Evolutionary conservation across 2,113 vertebrate species (phyloP), one percentile per base, ranked within the genome.

Genomic region (Petaurus breviceps): DNA sequence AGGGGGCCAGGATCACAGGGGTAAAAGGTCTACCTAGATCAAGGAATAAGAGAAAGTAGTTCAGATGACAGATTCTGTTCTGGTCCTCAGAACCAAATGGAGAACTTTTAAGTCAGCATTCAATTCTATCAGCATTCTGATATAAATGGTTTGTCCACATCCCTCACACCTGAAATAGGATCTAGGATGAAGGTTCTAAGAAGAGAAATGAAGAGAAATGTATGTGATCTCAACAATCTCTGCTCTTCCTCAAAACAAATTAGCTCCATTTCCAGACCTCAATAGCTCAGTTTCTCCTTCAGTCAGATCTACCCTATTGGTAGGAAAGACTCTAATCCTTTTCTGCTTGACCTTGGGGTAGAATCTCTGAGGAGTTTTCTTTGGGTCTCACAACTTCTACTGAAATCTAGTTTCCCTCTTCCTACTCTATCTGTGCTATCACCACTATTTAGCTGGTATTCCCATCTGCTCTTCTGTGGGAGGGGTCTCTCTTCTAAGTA

Each of bases 161-260:
- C 31, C 93, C 95, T 96, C 77, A 92, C n/a, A 46, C 22, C 90
- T 51, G 61, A 94, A 46, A 90, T 0, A 89, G 91, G 28, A n/a
- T 95, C 47, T 77, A 90, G 93, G 92, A 93, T 50, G 28, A 47
- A 43, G 46, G 93, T 91, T 24, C 89, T 95, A 50, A 19, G 37
- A 84, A 43, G 68, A 37, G 12, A 68, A 68, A 68, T 68, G 61
- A 84, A 43, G 68, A 68, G 3, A 68, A 68, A 68, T 68, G 68
- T 19, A 43, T 84, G n/a, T 68, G 89, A 77, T 77, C 52, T 95
- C 96, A 96, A 95, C 96, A 68, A 93, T 31, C 52, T 94, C 93
- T 94, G 68, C 90, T 97, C 92, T 95, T 96, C 90, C 96, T 96
- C 90, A 96, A 94, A 94, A 94, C 68, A 93, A 94, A 28, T 93